Percentiles rank a stretch among this genome's conserved stretches.
Conservation (phyloP, 2,888 invertebrate species). For the Furcula furcula region DNA sequence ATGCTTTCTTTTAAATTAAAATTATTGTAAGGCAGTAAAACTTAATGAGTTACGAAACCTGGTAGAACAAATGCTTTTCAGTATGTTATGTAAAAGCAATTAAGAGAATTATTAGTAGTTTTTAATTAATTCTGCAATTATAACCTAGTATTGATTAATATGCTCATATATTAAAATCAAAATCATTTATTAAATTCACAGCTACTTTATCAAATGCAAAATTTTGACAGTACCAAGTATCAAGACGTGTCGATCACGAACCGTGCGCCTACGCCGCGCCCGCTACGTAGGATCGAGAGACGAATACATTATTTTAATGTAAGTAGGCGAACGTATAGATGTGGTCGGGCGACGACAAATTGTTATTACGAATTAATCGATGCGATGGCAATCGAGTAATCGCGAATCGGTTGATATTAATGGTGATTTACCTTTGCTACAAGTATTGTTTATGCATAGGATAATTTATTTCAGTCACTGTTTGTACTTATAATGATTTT, state of each 20-base stretch:
- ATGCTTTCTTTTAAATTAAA: too few species aligned
- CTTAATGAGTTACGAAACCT: too few species aligned
- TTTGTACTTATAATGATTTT: too few species aligned
- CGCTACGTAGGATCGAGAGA: conserved; percentile 60
- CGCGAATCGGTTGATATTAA: conserved; percentile 24
- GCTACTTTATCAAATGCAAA: conserved; percentile 13
- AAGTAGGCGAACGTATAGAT: conserved; percentile 72
- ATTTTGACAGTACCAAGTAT: conserved; percentile 45
- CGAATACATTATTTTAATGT: conserved; percentile 72
- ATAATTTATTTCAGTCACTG: too few species aligned
- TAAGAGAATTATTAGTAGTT: too few species aligned
- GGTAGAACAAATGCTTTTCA: too few species aligned
- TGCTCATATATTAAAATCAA: too few species aligned
- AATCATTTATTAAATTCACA: not conserved
- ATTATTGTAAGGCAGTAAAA: too few species aligned
- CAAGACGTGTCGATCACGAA: conserved; percentile 45
- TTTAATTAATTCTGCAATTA: too few species aligned
- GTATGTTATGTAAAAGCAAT: too few species aligned
- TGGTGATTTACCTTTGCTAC: conserved; percentile 22
- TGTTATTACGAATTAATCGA: conserved; percentile 76
- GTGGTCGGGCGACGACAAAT: conserved; percentile 70
- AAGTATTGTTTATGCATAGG: too few species aligned
- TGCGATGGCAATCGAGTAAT: conserved; percentile 40
- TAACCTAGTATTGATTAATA: too few species aligned
- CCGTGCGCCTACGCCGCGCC: conserved; percentile 60